A percentile compares a stretch with the other conserved stretches of the same genome.
These are phyloP conservation scores for Gadus chalcogrammus DNA, from an alignment of 2,113 vertebrate genomes.

Conservation along the genomic window DNA sequence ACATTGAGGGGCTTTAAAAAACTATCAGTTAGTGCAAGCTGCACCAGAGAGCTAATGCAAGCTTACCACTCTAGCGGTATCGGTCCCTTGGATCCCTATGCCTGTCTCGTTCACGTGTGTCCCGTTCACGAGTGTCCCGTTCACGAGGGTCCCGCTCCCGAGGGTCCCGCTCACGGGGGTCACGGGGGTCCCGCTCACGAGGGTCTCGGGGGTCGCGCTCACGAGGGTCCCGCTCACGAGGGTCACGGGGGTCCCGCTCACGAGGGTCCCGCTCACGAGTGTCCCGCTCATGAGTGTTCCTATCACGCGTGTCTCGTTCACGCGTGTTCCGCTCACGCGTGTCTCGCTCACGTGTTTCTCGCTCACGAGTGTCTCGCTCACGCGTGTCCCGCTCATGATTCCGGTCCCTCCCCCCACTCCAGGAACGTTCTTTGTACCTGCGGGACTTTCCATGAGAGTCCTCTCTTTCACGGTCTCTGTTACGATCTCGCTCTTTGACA, in stretches of 20 bases:
- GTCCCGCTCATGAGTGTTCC: conserved; percentile 64
- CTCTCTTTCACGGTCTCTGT: conserved; percentile 17
- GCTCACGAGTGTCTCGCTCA: conserved; percentile 35
- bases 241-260: too few relatives aligned
- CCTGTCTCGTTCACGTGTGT: conserved; percentile 51
- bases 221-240: conserved; percentile 20
- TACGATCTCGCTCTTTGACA: conserved; percentile 24
- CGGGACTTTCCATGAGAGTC: conserved; percentile 46
- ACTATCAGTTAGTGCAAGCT: not conserved
- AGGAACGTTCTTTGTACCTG: conserved; percentile 59
- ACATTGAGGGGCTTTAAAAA: too few relatives aligned
- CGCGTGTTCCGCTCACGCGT: conserved; percentile 37
- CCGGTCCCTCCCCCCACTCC: conserved; percentile 56
- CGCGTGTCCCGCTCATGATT: too few relatives aligned
- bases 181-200: too few relatives aligned
- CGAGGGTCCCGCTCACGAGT: conserved; percentile 47
- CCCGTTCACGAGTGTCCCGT: too few relatives aligned
- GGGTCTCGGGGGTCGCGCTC: conserved; percentile 43
- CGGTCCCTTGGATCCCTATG: conserved; percentile 64
- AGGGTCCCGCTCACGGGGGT: too few relatives aligned
- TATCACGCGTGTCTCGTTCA: conserved; percentile 56
- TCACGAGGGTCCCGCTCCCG: too few relatives aligned
- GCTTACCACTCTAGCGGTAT: conserved; percentile 64
- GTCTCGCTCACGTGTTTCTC: conserved; percentile 58
- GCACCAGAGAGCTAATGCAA: not conserved